Percentiles rank a stretch among this genome's conserved stretches.
Evolutionary conservation across 2,113 vertebrate genomes (phyloP).

Genomic region (Orientallactaga bullata): DNA sequence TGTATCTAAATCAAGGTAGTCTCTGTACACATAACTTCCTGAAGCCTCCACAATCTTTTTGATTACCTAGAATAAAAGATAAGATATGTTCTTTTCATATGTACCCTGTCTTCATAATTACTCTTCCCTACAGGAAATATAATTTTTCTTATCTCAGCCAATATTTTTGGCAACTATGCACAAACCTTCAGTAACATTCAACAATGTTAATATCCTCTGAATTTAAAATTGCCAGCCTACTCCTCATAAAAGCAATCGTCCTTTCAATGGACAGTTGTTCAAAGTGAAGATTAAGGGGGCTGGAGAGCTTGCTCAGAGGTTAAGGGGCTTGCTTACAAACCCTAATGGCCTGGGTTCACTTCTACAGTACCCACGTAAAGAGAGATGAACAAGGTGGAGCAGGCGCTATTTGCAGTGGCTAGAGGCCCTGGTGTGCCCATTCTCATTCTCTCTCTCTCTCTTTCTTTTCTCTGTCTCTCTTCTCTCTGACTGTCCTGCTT

Average conservation of each 20-base stretch:
- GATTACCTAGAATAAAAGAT: not conserved
- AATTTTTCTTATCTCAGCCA: conserved; percentile 56
- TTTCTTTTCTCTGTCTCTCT: no score
- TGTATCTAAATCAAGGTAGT: not conserved
- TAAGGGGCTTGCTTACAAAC: no score
- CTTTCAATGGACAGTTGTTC: conserved; percentile 8
- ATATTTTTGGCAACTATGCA: conserved; percentile 61
- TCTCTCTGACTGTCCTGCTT: no score
- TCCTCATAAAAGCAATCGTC: not conserved
- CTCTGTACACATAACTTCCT: not conserved
- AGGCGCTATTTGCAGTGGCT: no score
- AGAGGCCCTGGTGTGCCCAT: no score
- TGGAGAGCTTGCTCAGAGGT: no score
- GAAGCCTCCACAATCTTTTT: not conserved
- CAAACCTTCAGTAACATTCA: conserved; percentile 18
- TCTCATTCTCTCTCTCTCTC: no score
- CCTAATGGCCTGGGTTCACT: no score
- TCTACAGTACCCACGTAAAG: no score
- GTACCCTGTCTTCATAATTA: not conserved
- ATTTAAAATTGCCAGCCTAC: conserved; percentile 38
- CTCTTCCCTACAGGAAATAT: conserved; percentile 30
- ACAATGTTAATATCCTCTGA: conserved; percentile 44
- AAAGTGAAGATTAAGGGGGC: not conserved
- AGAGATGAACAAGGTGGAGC: no score
- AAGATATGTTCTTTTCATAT: not conserved